Evolutionary conservation across 2,797 vertebrate species (phyloP).

Genomic region (Artibeus lituratus): DNA sequence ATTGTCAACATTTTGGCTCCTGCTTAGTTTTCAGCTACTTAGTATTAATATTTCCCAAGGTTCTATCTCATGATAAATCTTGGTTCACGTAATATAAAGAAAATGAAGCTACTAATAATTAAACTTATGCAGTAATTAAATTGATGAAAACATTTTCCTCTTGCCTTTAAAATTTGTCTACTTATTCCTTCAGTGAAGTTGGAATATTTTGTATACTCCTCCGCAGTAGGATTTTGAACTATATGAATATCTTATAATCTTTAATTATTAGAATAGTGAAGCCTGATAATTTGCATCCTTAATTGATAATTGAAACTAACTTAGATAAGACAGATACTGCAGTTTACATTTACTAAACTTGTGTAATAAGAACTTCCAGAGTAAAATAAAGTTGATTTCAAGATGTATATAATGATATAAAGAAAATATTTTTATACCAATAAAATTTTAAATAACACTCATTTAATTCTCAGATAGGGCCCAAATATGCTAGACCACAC

Average conservation of each 20-base stretch:
- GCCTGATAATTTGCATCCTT: neutral
- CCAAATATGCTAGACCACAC: neutral
- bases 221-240: neutral
- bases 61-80: neutral
- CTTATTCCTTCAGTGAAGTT: neutral
- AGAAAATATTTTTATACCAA: neutral
- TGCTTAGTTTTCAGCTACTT: neutral
- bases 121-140: neutral
- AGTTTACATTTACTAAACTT: constrained; percentile 1
- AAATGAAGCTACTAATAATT: constrained; percentile 48
- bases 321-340: neutral
- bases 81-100: neutral
- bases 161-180: constrained; percentile 33
- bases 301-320: constrained; percentile 20
- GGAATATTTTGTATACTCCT: neutral
- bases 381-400: neutral
- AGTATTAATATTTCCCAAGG: neutral
- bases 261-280: neutral
- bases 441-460: neutral
- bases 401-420: neutral
- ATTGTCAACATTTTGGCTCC: neutral
- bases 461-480: neutral
- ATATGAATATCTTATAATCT: neutral
- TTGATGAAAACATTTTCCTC: constrained; percentile 34
- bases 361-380: neutral